phyloP scores from a whole-genome alignment of 2,797 vertebrate species.

The Peromyscus attwateri region DNA sequence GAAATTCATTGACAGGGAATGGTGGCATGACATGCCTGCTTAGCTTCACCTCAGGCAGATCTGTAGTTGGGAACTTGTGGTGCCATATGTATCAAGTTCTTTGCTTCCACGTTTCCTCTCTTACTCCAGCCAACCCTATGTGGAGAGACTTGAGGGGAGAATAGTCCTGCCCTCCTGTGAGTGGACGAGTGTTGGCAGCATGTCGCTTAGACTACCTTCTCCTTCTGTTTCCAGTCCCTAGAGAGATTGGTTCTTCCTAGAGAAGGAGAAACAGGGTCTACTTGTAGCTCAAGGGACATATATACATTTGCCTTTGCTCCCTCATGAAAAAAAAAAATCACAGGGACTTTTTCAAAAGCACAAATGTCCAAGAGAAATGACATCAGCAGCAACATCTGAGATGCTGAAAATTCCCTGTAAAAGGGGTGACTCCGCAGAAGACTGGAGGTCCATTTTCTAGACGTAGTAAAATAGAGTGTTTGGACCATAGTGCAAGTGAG shows the following conservation, averaged over 20 bases:
- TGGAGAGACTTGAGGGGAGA: not conserved
- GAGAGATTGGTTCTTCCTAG: not conserved
- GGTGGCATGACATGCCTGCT: not conserved
- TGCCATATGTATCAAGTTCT: fast-evolving
- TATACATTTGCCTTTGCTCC: not conserved
- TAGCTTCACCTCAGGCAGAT: not conserved
- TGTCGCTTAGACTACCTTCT: not conserved
- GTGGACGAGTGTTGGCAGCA: not conserved
- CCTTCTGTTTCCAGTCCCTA: not conserved
- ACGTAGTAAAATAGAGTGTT: not conserved
- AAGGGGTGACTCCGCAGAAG: not conserved
- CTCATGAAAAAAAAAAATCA: not conserved
- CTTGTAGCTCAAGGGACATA: not conserved
- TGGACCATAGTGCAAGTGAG: not conserved
- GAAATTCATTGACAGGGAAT: not conserved
- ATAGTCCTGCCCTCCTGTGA: not conserved
- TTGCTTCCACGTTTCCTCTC: not conserved
- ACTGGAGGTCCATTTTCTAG: not conserved
- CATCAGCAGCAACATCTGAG: not conserved
- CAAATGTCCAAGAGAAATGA: not conserved
- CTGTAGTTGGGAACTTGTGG: not conserved
- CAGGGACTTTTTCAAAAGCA: not conserved
- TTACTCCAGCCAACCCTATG: too few species aligned
- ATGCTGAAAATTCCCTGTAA: not conserved
- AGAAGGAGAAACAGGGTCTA: not conserved